Evolutionary conservation across 2,888 invertebrate species (phyloP).

Genomic region (Zele albiditarsus): DNA sequence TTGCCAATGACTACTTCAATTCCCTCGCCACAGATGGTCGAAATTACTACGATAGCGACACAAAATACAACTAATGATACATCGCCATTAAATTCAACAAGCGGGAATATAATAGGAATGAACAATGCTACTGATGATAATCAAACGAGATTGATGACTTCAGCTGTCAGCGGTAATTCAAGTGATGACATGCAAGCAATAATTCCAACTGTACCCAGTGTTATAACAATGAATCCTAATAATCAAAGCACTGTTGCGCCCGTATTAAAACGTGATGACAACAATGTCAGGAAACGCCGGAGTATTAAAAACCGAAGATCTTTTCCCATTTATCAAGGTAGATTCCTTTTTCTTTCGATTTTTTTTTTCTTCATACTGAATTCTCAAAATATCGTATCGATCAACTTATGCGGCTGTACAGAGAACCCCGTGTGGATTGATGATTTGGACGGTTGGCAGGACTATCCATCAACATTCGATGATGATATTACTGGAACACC

Average conservation of each 20-base stretch:
- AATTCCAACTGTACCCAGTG: constrained; percentile 48
- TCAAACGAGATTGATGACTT: constrained; percentile 23
- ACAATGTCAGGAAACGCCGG: constrained; percentile 49
- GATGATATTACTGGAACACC: constrained; percentile 44
- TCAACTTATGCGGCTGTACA: constrained; percentile 38
- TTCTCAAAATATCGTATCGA: background rate
- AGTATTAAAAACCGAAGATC: constrained; percentile 58
- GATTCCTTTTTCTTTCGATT: background rate
- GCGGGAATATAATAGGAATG: background rate
- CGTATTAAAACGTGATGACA: constrained; percentile 22
- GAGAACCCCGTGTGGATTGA: constrained; percentile 69
- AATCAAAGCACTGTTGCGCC: background rate
- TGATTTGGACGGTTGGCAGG: constrained; percentile 61
- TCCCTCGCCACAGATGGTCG: background rate
- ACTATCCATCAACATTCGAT: constrained; percentile 52
- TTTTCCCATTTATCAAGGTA: constrained; percentile 63
- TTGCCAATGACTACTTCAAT: constrained; percentile 6
- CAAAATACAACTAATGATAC: constrained; percentile 18
- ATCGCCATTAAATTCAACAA: background rate
- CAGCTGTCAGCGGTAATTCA: constrained; percentile 37
- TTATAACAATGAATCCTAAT: constrained; percentile 47
- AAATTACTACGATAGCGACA: constrained; percentile 7
- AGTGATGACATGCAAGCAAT: constrained; percentile 33
- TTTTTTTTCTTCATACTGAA: constrained; percentile 2
- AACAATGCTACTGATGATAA: constrained; percentile 33